Conservation (phyloP, 2,113 vertebrate species). For the Callorhinus ursinus region DNA sequence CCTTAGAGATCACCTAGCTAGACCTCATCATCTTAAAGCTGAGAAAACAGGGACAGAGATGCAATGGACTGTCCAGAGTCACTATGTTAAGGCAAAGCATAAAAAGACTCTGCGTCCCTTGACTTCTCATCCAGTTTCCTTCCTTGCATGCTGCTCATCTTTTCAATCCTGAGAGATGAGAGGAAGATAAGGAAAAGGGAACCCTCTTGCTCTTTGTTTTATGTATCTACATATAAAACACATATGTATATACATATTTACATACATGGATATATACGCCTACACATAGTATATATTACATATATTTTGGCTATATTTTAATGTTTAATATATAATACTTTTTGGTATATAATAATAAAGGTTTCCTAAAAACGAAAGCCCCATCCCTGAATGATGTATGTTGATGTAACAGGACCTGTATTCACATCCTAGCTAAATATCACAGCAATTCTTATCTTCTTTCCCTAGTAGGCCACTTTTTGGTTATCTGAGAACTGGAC, state of each 20-base stretch:
- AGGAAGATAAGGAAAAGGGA: background rate
- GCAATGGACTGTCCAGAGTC: background rate
- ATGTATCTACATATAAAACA: background rate
- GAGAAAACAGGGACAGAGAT: background rate
- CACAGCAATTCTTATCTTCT: background rate
- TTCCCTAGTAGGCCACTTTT: background rate
- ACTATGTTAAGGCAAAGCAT: background rate
- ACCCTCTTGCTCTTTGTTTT: background rate
- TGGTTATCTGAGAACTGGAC: background rate
- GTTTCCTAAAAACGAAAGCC: background rate
- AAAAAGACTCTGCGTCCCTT: background rate
- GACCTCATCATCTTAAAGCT: background rate
- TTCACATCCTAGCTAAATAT: constrained; percentile 28
- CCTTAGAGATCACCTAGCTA: background rate
- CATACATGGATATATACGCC: background rate
- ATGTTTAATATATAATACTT: background rate
- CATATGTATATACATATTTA: background rate
- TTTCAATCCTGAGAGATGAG: background rate
- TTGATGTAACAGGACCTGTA: background rate
- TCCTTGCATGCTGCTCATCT: background rate
- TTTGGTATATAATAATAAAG: background rate
- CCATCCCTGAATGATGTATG: background rate
- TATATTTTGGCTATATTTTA: background rate
- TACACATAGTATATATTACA: no score
- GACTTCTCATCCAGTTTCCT: background rate